Evolutionary conservation across 2,888 invertebrate genomes (phyloP).

Genomic region (Acheta domesticus): DNA sequence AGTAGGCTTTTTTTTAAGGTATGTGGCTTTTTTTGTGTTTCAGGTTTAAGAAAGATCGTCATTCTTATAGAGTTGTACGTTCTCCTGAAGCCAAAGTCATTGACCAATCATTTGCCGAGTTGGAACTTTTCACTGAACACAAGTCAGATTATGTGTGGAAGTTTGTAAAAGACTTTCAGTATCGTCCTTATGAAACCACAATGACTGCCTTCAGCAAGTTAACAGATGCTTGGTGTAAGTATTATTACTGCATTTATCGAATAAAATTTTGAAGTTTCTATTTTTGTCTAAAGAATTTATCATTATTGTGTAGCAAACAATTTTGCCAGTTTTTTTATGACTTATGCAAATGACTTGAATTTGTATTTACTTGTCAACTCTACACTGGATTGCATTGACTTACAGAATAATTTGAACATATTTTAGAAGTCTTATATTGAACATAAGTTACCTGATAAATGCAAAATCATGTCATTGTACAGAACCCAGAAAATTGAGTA

Average conservation of each 20-base stretch:
- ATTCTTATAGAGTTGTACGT: constrained; percentile 42
- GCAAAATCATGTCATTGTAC: too few species aligned
- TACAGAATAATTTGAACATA: too few species aligned
- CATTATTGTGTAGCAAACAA: too few species aligned
- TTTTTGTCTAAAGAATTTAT: background rate
- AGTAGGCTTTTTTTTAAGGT: too few species aligned
- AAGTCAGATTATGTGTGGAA: constrained; percentile 66
- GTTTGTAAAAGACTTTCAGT: constrained; percentile 56
- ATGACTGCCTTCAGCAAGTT: constrained; percentile 84
- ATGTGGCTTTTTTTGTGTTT: background rate
- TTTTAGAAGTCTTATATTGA: too few species aligned
- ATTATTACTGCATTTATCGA: constrained; percentile 36
- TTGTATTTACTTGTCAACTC: too few species aligned
- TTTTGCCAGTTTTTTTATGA: too few species aligned
- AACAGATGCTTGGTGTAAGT: constrained; percentile 68
- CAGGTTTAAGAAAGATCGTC: constrained; percentile 64
- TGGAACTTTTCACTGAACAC: constrained; percentile 71
- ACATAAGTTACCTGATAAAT: too few species aligned
- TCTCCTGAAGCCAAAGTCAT: constrained; percentile 64
- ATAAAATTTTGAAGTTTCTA: background rate
- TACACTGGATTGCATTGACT: too few species aligned
- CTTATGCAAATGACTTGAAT: too few species aligned
- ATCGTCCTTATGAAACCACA: constrained; percentile 78
- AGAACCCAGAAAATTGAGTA: too few species aligned
- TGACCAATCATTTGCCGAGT: constrained; percentile 80